Percentiles rank a stretch among this genome's conserved stretches.
These are phyloP conservation scores for Serripes groenlandicus DNA, from an alignment of 2,888 invertebrate species.

Conservation along the genomic window DNA sequence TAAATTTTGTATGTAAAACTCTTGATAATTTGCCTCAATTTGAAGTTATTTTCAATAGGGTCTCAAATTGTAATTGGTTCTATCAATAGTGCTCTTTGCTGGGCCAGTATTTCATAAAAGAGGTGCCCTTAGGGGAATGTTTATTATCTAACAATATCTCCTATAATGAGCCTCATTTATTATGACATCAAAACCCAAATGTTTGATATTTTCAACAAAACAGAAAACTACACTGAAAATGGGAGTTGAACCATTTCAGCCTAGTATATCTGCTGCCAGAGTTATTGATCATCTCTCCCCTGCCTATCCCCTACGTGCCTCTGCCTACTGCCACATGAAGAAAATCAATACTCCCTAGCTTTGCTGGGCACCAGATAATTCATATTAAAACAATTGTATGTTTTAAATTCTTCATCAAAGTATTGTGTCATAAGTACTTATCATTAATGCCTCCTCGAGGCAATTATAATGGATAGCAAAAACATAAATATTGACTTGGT, in stretches of 20 bases:
- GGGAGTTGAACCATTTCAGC: not conserved
- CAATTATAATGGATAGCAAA: too few species aligned
- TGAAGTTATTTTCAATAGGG: constrained; percentile 57
- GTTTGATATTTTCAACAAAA: not conserved
- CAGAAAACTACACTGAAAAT: not conserved
- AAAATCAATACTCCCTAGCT: constrained; percentile 61
- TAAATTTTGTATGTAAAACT: constrained; percentile 40
- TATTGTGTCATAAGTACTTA: too few species aligned
- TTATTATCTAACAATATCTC: not conserved
- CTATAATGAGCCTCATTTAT: not conserved
- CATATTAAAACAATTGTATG: too few species aligned
- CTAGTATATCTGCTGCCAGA: constrained; percentile 6
- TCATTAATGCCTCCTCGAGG: too few species aligned
- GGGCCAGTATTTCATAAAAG: constrained; percentile 41
- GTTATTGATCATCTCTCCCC: constrained; percentile 20
- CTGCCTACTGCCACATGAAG: constrained; percentile 43
- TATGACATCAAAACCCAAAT: not conserved
- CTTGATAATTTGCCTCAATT: constrained; percentile 67
- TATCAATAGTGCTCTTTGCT: constrained; percentile 52
- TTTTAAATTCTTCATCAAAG: too few species aligned
- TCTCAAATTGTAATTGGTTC: constrained; percentile 58
- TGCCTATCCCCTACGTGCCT: constrained; percentile 28
- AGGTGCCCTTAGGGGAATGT: constrained; percentile 32
- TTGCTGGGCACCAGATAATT: constrained; percentile 54
- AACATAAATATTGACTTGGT: too few species aligned